A percentile compares a stretch with the other conserved stretches of the same genome.
These are phyloP conservation scores for Cygnus atratus DNA, from an alignment of 2,113 vertebrate genomes.

Conservation along the genomic window DNA sequence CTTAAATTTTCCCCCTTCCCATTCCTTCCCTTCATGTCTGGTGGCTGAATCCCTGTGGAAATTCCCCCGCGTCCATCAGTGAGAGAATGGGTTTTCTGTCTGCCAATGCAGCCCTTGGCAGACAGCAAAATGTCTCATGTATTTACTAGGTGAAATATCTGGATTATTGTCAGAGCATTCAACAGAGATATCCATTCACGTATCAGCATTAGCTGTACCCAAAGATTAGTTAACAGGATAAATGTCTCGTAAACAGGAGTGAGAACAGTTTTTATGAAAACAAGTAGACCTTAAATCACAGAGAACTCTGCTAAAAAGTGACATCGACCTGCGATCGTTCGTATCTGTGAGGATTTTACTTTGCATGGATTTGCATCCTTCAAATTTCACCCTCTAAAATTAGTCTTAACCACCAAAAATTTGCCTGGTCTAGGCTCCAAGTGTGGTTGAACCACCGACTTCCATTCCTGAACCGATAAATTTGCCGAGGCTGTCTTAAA, in stretches of 20 bases:
- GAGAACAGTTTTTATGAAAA: background rate
- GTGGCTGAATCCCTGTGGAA: background rate
- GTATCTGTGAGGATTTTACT: background rate
- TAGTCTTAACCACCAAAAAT: slow-evolving; percentile 29
- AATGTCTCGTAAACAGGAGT: background rate
- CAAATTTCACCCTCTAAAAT: slow-evolving; percentile 36
- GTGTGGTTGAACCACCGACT: slow-evolving; percentile 47
- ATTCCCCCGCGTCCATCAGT: fast-evolving
- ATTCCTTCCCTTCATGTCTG: background rate
- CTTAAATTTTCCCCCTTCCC: background rate
- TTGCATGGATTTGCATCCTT: slow-evolving; percentile 14
- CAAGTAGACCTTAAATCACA: background rate
- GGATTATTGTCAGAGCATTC: background rate
- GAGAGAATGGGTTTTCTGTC: background rate
- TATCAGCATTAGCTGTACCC: background rate
- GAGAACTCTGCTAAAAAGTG: background rate
- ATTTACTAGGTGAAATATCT: slow-evolving; percentile 49
- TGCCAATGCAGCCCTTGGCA: background rate
- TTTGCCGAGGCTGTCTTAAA: slow-evolving; percentile 29
- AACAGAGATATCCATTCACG: background rate
- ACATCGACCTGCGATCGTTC: fast-evolving
- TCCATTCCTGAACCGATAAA: background rate
- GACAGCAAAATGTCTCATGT: background rate
- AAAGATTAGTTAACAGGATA: background rate
- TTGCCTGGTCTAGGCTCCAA: background rate